Evolutionary conservation across 2,113 vertebrate species (phyloP).

Genomic region (Zapus hudsonius): DNA sequence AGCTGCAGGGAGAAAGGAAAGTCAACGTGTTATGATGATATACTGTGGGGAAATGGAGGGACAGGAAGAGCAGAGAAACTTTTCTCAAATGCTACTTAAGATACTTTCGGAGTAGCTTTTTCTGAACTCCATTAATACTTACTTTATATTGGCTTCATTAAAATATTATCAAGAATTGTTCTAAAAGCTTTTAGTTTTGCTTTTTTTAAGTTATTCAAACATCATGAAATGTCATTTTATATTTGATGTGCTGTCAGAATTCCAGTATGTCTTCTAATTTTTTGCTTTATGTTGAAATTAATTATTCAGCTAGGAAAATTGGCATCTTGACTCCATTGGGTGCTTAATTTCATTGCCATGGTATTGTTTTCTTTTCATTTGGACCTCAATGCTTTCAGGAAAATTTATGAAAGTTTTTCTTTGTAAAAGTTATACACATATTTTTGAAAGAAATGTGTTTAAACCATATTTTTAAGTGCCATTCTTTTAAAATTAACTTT

Average conservation of each 20-base stretch:
- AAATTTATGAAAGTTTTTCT: not conserved
- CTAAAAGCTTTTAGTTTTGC: not conserved
- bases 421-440: not conserved
- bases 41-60: not conserved
- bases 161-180: not conserved
- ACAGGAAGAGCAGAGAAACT: not conserved
- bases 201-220: not conserved
- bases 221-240: not conserved
- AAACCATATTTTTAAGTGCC: not conserved
- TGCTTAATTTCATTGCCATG: not conserved
- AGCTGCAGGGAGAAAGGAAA: not conserved
- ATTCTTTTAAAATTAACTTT: not conserved
- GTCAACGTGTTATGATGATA: not conserved
- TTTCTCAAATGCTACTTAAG: not conserved
- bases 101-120: not conserved
- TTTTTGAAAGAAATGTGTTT: not conserved
- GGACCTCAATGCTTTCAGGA: not conserved
- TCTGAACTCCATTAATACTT: not conserved
- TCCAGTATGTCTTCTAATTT: not conserved
- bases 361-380: not conserved
- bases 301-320: not conserved
- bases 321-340: not conserved
- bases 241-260: not conserved
- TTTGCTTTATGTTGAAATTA: not conserved
- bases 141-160: not conserved